A percentile compares a stretch with the other conserved stretches of the same genome.
phyloP scores from a whole-genome alignment of 2,113 vertebrate species.

The Nannospalax galili region DNA sequence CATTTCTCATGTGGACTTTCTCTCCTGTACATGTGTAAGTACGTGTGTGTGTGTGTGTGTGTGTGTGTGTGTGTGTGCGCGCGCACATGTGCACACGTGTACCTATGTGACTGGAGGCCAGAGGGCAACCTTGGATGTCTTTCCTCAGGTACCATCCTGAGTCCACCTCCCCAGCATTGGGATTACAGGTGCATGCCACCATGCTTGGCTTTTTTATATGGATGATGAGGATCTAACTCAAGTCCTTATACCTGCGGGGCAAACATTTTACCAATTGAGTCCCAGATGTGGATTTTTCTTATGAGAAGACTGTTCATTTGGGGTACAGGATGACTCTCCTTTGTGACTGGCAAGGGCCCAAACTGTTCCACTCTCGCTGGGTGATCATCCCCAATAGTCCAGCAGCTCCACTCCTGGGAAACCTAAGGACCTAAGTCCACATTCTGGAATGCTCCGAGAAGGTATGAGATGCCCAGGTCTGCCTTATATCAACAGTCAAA shows the following conservation, averaged over 20 bases:
- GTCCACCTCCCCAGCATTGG: neutral
- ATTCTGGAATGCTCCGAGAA: neutral
- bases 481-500: neutral
- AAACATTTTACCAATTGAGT: neutral
- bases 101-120: neutral
- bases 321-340: neutral
- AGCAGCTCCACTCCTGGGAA: neutral
- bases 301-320: neutral
- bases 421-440: neutral
- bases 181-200: neutral
- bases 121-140: neutral
- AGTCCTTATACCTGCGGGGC: fast-evolving
- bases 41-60: neutral
- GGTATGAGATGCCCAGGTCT: no score
- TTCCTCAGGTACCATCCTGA: neutral
- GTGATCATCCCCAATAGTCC: fast-evolving
- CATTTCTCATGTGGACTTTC: neutral
- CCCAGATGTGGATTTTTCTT: neutral
- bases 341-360: neutral
- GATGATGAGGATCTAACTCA: neutral
- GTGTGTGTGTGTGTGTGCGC: neutral
- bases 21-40: neutral
- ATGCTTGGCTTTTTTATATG: neutral
- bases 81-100: no score
- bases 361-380: neutral